Conservation (phyloP, 2,113 vertebrate species). For the Cheilinus undulatus region DNA sequence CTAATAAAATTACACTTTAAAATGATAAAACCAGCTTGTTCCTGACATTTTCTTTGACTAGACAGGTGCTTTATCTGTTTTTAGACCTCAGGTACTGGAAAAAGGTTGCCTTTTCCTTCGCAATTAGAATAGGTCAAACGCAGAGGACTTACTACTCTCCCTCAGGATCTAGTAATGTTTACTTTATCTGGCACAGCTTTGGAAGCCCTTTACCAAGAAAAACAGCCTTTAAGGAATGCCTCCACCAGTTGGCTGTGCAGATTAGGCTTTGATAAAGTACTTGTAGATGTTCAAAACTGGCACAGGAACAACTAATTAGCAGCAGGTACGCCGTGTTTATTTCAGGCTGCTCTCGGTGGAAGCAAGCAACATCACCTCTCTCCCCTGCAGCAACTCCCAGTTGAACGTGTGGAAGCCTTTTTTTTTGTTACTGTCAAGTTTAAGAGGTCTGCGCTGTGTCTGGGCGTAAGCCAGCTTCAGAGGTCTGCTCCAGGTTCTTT, state of each 20-base stretch:
- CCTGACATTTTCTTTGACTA: slow-evolving; percentile 40
- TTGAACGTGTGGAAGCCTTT: slow-evolving; percentile 22
- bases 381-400: slow-evolving; percentile 28
- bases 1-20: not conserved
- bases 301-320: slow-evolving; percentile 53
- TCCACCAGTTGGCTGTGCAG: slow-evolving; percentile 25
- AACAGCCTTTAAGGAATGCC: slow-evolving; percentile 3
- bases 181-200: slow-evolving; percentile 22
- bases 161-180: slow-evolving; percentile 13
- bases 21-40: slow-evolving; percentile 3
- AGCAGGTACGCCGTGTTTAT: slow-evolving; percentile 18
- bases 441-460: slow-evolving; percentile 36
- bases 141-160: not conserved
- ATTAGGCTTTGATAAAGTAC: slow-evolving; percentile 49
- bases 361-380: slow-evolving; percentile 29
- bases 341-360: slow-evolving; percentile 36
- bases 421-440: slow-evolving; percentile 38
- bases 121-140: slow-evolving; percentile 23
- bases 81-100: not conserved
- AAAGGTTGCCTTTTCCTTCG: slow-evolving; percentile 36
- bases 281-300: slow-evolving; percentile 44
- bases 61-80: slow-evolving; percentile 6
- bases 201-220: slow-evolving; percentile 21
- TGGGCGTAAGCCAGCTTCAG: slow-evolving; percentile 31
- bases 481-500: slow-evolving; percentile 32